phyloP scores from a whole-genome alignment of 2,113 vertebrate genomes.

The Origma solitaria region DNA sequence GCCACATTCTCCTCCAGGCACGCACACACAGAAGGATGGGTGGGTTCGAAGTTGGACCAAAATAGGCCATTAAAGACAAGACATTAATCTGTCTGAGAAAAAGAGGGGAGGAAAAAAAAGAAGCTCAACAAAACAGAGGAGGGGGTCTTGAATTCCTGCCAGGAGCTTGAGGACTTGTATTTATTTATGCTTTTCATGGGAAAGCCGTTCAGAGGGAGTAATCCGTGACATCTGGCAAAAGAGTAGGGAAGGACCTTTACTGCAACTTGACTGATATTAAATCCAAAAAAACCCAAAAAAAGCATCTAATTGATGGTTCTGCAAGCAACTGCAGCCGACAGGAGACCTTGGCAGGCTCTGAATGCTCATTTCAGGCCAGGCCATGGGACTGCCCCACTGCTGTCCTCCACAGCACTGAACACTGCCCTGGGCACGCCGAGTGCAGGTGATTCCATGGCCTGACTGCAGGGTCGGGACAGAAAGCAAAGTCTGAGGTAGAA shows the following conservation, averaged over 20 bases:
- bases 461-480: not conserved
- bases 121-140: not conserved
- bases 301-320: slow-evolving; percentile 8
- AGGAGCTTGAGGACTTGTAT: not conserved
- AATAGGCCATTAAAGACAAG: not conserved
- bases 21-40: not conserved
- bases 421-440: fast-evolving
- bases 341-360: not conserved
- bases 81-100: slow-evolving; percentile 56
- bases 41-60: not conserved
- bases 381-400: not conserved
- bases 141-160: slow-evolving; percentile 41
- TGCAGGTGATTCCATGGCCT: fast-evolving
- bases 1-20: not conserved
- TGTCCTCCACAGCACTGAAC: not conserved
- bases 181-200: slow-evolving; percentile 68
- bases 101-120: fast-evolving
- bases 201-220: slow-evolving; percentile 55
- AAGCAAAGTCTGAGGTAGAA: not conserved
- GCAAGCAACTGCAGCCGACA: not conserved
- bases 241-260: slow-evolving; percentile 46
- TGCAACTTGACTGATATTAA: slow-evolving; percentile 32
- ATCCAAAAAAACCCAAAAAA: not conserved
- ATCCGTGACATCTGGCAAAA: slow-evolving; percentile 59
- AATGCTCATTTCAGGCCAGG: fast-evolving